A percentile compares a stretch with the other conserved stretches of the same genome.
phyloP scores from a whole-genome alignment of 2,113 vertebrate genomes.

The Euleptes europaea region DNA sequence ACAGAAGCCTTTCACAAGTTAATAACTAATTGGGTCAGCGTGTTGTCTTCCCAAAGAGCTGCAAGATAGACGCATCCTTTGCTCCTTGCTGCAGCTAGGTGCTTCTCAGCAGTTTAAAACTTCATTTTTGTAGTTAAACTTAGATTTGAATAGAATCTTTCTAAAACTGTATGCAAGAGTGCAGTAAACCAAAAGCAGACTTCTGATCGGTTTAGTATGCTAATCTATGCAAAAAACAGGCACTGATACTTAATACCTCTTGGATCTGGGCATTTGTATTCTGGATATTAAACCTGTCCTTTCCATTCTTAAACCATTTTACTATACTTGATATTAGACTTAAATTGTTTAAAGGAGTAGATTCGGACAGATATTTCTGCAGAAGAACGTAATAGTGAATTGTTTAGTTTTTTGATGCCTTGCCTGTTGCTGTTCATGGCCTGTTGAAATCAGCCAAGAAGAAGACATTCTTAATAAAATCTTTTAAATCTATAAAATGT shows the following conservation, averaged over 20 bases:
- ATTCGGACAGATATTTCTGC: not conserved
- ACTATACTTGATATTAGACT: not conserved
- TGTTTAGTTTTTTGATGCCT: not conserved
- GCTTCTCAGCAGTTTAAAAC: not conserved
- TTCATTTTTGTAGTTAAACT: not conserved
- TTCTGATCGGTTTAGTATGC: not conserved
- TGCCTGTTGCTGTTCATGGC: not conserved
- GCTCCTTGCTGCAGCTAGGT: not conserved
- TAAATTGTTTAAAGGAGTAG: not conserved
- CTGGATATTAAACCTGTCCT: not conserved
- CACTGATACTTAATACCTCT: constrained; percentile 4
- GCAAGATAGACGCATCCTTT: not conserved
- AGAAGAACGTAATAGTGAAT: not conserved
- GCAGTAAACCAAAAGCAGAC: not conserved
- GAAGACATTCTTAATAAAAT: not conserved
- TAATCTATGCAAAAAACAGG: constrained; percentile 3
- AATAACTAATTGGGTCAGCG: not conserved
- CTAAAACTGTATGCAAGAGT: not conserved
- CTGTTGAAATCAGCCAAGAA: not conserved
- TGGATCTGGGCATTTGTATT: not conserved
- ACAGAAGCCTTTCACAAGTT: not conserved
- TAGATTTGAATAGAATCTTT: not conserved
- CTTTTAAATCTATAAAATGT: not conserved
- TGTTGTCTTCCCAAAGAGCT: not conserved
- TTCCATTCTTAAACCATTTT: not conserved